Evolutionary conservation across 1,140 invertebrate genomes (phyloP).

Genomic region (Octopus bimaculoides): DNA sequence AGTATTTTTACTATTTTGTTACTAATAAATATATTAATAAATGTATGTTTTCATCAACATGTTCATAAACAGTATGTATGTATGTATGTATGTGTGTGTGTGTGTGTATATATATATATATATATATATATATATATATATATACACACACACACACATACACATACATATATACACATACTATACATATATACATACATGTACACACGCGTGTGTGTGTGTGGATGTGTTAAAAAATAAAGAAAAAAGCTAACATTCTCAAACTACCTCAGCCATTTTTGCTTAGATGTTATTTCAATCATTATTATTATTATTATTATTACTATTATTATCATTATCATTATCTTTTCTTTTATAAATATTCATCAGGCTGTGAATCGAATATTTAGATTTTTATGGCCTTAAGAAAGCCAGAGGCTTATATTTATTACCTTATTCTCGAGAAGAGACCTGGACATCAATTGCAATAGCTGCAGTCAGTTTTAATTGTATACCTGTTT

Average conservation of each 20-base stretch:
- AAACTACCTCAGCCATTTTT: conserved; percentile 7
- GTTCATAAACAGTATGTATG: too few relatives aligned
- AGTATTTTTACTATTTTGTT: conserved; percentile 10
- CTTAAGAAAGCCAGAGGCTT: conserved; percentile 2
- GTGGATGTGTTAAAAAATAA: too few relatives aligned
- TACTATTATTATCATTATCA: background rate
- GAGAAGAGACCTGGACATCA: background rate
- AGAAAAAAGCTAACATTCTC: conserved; percentile 3
- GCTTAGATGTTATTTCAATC: background rate
- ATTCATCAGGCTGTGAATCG: conserved; percentile 10
- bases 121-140: too few relatives aligned
- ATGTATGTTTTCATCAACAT: too few relatives aligned
- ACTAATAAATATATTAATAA: background rate
- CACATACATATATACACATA: too few relatives aligned
- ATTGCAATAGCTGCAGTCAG: background rate
- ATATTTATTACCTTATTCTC: background rate
- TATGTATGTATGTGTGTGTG: too few relatives aligned
- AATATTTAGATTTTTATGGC: conserved; percentile 9
- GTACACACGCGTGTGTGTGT: background rate
- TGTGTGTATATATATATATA: too few relatives aligned
- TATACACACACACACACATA: too few relatives aligned
- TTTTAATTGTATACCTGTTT: background rate
- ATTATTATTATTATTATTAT: background rate
- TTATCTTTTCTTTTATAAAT: background rate
- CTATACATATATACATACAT: too few relatives aligned